Conservation (phyloP, 2,797 vertebrate genomes). For the Calcarius lapponicus region DNA sequence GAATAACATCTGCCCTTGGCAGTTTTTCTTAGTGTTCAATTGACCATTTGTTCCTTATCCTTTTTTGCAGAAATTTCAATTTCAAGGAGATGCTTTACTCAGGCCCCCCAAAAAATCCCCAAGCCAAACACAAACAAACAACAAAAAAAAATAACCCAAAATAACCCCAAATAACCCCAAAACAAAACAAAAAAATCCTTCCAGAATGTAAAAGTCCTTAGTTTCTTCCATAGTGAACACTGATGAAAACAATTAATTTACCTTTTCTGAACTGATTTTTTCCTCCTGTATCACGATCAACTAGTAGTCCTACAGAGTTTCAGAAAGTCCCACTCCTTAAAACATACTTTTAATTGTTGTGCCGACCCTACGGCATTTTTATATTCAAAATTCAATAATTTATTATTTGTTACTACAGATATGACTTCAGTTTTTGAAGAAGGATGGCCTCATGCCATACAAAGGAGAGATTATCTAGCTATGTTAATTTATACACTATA, state of each 20-base stretch:
- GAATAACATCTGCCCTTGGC: background rate
- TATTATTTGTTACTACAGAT: background rate
- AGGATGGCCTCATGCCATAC: background rate
- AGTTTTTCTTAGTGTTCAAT: background rate
- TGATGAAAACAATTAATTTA: background rate
- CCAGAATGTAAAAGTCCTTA: background rate
- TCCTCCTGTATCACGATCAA: background rate
- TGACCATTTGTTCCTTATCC: background rate
- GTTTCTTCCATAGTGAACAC: background rate
- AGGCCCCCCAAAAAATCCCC: rapidly evolving
- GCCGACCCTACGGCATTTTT: background rate
- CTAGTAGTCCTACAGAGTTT: background rate
- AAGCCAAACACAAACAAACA: background rate
- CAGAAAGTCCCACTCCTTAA: background rate
- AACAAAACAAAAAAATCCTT: background rate
- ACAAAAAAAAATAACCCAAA: background rate
- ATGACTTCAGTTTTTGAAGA: background rate
- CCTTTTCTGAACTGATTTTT: background rate
- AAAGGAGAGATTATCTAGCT: background rate
- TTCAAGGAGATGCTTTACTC: background rate
- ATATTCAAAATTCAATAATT: background rate
- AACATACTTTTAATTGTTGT: background rate
- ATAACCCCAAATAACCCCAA: too few relatives aligned
- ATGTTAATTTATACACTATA: background rate
- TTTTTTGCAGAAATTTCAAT: constrained; percentile 14